Conservation (phyloP, 2,888 invertebrate species). For the Fragum whitleyi region DNA sequence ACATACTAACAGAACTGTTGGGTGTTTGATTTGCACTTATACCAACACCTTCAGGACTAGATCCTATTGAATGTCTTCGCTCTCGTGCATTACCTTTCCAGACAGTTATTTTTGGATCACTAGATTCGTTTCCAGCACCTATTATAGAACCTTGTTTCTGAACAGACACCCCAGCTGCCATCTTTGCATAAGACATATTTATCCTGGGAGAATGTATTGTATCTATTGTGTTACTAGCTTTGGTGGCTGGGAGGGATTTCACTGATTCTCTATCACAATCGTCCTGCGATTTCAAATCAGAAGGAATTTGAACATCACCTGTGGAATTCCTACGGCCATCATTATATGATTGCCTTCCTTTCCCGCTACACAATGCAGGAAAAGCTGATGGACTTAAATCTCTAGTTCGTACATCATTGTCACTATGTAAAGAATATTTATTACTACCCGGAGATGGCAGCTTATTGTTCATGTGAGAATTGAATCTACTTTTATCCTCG, state of each 20-base stretch:
- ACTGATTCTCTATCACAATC: constrained; percentile 82
- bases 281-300: constrained; percentile 71
- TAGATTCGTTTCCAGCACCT: constrained; percentile 33
- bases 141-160: constrained; percentile 33
- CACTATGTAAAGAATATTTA: constrained; percentile 29
- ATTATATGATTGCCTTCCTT: constrained; percentile 60
- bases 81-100: constrained; percentile 80
- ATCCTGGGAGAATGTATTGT: constrained; percentile 63
- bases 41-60: constrained; percentile 75
- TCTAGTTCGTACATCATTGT: constrained; percentile 56
- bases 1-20: constrained; percentile 25
- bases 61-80: constrained; percentile 80
- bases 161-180: constrained; percentile 73
- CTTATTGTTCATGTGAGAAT: constrained; percentile 42
- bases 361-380: constrained; percentile 73
- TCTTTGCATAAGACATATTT: constrained; percentile 80
- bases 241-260: constrained; percentile 79
- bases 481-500: constrained; percentile 57
- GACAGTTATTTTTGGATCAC: constrained; percentile 71
- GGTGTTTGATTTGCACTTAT: constrained; percentile 52
- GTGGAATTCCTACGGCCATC: constrained; percentile 77
- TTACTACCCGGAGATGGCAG: constrained; percentile 41
- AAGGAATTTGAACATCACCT: constrained; percentile 74
- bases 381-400: constrained; percentile 82
- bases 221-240: constrained; percentile 54